These are phyloP conservation scores for Mustelus asterias DNA, from an alignment of 2,113 vertebrate species.

Conservation along the genomic window DNA sequence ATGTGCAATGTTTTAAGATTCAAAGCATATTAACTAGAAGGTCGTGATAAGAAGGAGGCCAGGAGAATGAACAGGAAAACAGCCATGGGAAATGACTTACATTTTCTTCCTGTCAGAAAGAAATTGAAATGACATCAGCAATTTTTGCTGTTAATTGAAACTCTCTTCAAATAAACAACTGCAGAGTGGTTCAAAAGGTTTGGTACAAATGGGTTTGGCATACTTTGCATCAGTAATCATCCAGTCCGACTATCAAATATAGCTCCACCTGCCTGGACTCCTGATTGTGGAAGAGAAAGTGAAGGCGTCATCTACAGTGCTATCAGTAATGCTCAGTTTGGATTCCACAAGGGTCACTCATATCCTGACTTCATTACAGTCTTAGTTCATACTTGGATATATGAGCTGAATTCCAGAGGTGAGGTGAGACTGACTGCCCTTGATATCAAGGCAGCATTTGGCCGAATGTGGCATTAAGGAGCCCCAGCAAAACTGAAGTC, in stretches of 20 bases:
- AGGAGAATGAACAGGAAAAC: conserved; percentile 22
- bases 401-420: no score
- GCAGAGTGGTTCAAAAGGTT: background rate
- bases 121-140: conserved; percentile 33
- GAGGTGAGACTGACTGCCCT: no score
- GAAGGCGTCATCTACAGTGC: no score
- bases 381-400: no score
- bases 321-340: no score
- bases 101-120: conserved; percentile 29
- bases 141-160: conserved; percentile 8
- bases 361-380: no score
- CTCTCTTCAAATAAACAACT: background rate
- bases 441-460: no score
- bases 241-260: background rate
- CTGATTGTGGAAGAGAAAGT: background rate
- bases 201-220: background rate
- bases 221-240: background rate
- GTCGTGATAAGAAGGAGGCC: background rate
- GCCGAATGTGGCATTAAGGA: no score
- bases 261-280: background rate
- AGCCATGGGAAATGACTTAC: conserved; percentile 25
- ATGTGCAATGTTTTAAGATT: background rate
- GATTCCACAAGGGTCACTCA: no score
- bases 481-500: no score
- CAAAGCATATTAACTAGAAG: background rate